These are phyloP conservation scores for Pilophorus perplexus DNA, from an alignment of 2,888 invertebrate species.

Conservation along the genomic window DNA sequence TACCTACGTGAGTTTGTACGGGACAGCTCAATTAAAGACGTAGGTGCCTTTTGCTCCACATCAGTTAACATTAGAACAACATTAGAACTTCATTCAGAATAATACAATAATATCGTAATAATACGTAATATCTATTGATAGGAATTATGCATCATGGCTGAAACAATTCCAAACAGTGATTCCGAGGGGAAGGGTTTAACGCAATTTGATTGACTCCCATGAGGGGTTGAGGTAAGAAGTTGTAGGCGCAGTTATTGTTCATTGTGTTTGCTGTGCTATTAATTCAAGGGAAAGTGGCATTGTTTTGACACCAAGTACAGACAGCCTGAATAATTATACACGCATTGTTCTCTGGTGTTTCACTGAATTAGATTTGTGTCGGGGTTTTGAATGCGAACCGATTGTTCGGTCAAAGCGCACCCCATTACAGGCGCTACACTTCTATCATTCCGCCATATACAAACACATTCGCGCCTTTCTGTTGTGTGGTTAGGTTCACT, in stretches of 20 bases:
- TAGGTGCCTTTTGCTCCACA: too few species aligned
- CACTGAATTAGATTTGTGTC: constrained; percentile 23
- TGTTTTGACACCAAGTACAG: constrained; percentile 43
- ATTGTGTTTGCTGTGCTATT: constrained; percentile 32
- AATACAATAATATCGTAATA: too few species aligned
- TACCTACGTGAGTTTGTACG: too few species aligned
- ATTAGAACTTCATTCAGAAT: too few species aligned
- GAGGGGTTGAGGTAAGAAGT: neutral
- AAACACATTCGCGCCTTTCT: neutral
- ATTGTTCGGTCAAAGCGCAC: constrained; percentile 29
- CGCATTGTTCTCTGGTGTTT: constrained; percentile 9
- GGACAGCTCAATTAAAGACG: too few species aligned
- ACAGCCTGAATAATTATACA: constrained; percentile 43
- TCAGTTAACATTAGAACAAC: too few species aligned
- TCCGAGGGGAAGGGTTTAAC: too few species aligned
- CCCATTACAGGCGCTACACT: constrained; percentile 15
- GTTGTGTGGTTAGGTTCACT: too few species aligned
- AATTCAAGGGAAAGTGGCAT: constrained; percentile 38
- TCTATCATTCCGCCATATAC: neutral
- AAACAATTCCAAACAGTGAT: too few species aligned
- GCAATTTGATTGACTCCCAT: too few species aligned
- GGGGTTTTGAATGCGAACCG: constrained; percentile 13
- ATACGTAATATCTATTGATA: too few species aligned
- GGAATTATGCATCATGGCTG: too few species aligned
- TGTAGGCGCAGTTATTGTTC: constrained; percentile 25